Base-by-base conservation (phyloP, 2,113 vertebrate species). In the Nestor notabilis region DNA sequence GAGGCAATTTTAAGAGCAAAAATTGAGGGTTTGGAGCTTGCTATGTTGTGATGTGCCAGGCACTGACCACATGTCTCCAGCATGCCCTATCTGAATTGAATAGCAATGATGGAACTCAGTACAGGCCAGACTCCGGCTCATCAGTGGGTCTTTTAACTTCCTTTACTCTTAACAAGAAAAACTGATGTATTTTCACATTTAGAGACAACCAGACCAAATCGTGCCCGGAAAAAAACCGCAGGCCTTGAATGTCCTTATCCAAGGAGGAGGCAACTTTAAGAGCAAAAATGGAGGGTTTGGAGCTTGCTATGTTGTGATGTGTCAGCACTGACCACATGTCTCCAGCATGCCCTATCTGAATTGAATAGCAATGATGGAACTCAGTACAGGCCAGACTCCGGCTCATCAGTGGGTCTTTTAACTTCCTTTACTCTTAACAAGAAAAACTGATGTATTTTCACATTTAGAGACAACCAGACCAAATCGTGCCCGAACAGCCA, bases 321-420 rank as follows among this genome's bases (percentile, higher is more conserved):
- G 84, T 77, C 83, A 58, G 84, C 55, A 37, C 39, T 39, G 60
- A 60, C 27, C 0, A 0, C 77, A 14, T 27, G 58, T 58, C 84
- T 82, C 35, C 65, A 82, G 29, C 43, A 17, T 9, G 47, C 17
- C 81, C 69, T 41, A 52, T 31, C 87, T 78, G 56, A 24, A 60
- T 31, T 17, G 91, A 79, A 39, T 71, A 79, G 28, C 91, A 89
- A 1, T 19, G 77, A 64, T 16, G 20, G 29, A 15, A 47, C 50
- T 56, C 20, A 2, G 71, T 0, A 6, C 0, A 0, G 91, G 27
- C 31, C 83, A 66, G 50, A 37, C 66, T 47, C 11, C 0, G 0
- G 68, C 46, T 58, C 72, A 29, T 64, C 25, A 1, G 9, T n/a
- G 47, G 55, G 44, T 69, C 78, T 55, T 52, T 29, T 24, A 58